A percentile compares a stretch with the other conserved stretches of the same genome.
Conservation (phyloP, 2,113 vertebrate species). For the Lophura nycthemera region DNA sequence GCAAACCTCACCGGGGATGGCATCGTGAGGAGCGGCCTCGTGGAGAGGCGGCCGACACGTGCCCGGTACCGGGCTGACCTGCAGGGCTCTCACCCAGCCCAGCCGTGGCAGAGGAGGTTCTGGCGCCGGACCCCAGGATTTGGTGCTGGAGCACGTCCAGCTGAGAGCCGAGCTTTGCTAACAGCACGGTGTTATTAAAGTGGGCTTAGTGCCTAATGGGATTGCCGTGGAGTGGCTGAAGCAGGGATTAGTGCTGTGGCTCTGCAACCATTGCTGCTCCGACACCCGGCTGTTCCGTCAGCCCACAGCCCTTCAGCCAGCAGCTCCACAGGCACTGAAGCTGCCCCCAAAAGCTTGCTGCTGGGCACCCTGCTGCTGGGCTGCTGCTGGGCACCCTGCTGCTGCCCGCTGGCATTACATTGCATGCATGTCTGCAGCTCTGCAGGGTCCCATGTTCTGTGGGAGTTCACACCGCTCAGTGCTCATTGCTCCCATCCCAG, state of each 20-base stretch:
- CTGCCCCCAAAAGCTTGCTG: conserved; percentile 1
- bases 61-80: background rate
- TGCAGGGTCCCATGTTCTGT: background rate
- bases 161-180: background rate
- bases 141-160: background rate
- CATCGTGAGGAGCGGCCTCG: background rate
- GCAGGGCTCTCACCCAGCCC: background rate
- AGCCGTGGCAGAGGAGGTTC: background rate
- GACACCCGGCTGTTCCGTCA: background rate
- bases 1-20: too few relatives aligned
- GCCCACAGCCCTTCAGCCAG: background rate
- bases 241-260: background rate
- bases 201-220: conserved; percentile 14
- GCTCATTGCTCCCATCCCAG: background rate
- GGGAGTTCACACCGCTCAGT: background rate
- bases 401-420: background rate
- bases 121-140: fast-evolving
- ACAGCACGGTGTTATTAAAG: background rate
- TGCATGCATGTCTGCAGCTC: background rate
- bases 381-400: too few relatives aligned
- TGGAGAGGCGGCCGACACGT: background rate
- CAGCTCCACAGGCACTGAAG: background rate
- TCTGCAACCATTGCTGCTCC: background rate
- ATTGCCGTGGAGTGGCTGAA: background rate
- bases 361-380: too few relatives aligned